Percentiles rank a stretch among this genome's conserved stretches.
phyloP scores from a whole-genome alignment of 1,140 invertebrate genomes.

The Panonychus citri region DNA sequence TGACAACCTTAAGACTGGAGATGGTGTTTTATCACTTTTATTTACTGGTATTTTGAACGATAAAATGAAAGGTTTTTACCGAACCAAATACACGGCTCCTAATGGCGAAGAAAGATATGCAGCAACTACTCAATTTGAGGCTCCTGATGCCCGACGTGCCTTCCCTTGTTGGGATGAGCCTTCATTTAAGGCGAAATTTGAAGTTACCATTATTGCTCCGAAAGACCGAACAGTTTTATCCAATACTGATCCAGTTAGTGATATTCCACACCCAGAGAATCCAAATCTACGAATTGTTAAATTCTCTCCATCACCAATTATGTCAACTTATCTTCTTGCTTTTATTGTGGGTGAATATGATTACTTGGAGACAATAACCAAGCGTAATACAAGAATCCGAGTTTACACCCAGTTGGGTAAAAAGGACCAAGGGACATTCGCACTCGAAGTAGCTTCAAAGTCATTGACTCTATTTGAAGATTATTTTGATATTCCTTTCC shows the following conservation, averaged over 20 bases:
- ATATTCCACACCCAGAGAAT: constrained; percentile 22
- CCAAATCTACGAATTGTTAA: constrained; percentile 34
- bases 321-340: constrained; percentile 88
- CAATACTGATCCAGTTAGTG: constrained; percentile 44
- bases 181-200: constrained; percentile 78
- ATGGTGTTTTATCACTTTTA: constrained; percentile 38
- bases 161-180: constrained; percentile 98
- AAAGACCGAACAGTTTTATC: constrained; percentile 47
- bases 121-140: constrained; percentile 69
- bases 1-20: constrained; percentile 32
- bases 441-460: constrained; percentile 34
- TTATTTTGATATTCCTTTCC: constrained; percentile 48
- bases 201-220: constrained; percentile 59
- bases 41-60: constrained; percentile 70
- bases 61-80: constrained; percentile 81
- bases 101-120: constrained; percentile 50
- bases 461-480: constrained; percentile 13
- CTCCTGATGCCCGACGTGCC: constrained; percentile 71
- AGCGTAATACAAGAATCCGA: constrained; percentile 48
- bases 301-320: constrained; percentile 68
- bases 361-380: constrained; percentile 54
- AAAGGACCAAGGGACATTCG: constrained; percentile 72
- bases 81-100: constrained; percentile 52
- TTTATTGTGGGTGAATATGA: constrained; percentile 83
- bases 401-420: constrained; percentile 82